Percentiles rank a stretch among this genome's conserved stretches.
Conservation (phyloP, 2,888 invertebrate species). For the Tachina fera region DNA sequence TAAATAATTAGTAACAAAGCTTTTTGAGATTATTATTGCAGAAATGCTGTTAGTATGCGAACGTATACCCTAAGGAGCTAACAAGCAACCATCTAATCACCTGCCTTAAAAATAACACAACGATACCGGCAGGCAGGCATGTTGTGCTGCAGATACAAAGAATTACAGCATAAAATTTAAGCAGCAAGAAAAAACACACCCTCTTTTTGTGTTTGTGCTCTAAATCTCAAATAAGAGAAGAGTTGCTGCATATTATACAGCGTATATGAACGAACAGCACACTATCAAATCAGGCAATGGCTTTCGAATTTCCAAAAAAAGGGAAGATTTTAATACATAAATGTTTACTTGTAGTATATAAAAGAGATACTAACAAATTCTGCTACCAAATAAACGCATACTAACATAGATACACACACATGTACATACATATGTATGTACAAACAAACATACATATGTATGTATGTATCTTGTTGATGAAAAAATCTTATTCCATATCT, state of each 20-base stretch:
- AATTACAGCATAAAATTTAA: conserved; percentile 30
- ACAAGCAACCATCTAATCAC: conserved; percentile 49
- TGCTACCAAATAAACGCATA: background rate
- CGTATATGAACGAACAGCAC: conserved; percentile 9
- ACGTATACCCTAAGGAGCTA: conserved; percentile 44
- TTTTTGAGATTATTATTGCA: conserved; percentile 68
- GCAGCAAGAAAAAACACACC: conserved; percentile 50
- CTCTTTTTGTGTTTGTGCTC: conserved; percentile 27
- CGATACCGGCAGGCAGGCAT: background rate
- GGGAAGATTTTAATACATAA: conserved; percentile 47
- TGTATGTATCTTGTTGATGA: background rate
- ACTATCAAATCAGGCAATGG: conserved; percentile 48
- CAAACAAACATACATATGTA: background rate
- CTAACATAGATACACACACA: background rate
- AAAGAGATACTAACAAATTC: conserved; percentile 32
- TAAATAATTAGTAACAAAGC: conserved; percentile 69
- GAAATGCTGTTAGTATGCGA: conserved; percentile 30
- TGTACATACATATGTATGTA: background rate
- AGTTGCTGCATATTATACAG: conserved; percentile 3
- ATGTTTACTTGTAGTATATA: conserved; percentile 2
- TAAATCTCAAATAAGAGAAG: conserved; percentile 47
- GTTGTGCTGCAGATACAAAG: conserved; percentile 11
- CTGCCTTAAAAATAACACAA: conserved; percentile 47
- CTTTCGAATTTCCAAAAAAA: conserved; percentile 1
- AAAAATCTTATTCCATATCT: background rate